Conservation (phyloP, 2,888 invertebrate species). For the Thumatha senex region DNA sequence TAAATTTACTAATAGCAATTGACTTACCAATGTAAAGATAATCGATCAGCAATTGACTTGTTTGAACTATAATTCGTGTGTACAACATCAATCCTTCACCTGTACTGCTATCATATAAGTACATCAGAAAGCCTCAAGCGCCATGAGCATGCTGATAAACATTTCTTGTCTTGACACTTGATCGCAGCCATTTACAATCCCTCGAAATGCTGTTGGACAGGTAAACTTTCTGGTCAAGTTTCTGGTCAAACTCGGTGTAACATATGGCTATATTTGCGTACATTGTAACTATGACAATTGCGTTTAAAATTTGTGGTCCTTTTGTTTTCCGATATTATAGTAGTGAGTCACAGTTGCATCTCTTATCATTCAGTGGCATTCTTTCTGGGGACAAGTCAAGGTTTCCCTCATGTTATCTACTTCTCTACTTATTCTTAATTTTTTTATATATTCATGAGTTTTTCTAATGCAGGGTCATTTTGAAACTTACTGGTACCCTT, state of each 20-base stretch:
- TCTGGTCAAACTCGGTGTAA: constrained; percentile 32
- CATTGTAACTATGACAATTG: too few relatives aligned
- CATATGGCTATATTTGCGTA: too few relatives aligned
- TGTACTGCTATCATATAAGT: constrained; percentile 51
- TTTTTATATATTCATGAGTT: too few relatives aligned
- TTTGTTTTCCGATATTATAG: too few relatives aligned
- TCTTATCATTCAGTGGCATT: too few relatives aligned
- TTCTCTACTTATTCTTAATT: too few relatives aligned
- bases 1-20: constrained; percentile 9
- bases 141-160: constrained; percentile 48
- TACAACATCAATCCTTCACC: constrained; percentile 44
- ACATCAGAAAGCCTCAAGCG: constrained; percentile 54
- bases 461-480: too few relatives aligned
- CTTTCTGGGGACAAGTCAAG: too few relatives aligned
- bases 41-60: constrained; percentile 24
- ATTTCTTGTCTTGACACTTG: constrained; percentile 45
- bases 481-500: too few relatives aligned
- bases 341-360: too few relatives aligned
- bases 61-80: constrained; percentile 37
- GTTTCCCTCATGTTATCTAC: too few relatives aligned
- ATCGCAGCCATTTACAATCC: constrained; percentile 48
- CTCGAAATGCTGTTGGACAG: constrained; percentile 47
- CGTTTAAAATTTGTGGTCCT: too few relatives aligned
- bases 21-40: constrained; percentile 24
- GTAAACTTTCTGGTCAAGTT: constrained; percentile 46